These are phyloP conservation scores for Melanocharis versteri DNA, from an alignment of 2,113 vertebrate species.

Conservation along the genomic window DNA sequence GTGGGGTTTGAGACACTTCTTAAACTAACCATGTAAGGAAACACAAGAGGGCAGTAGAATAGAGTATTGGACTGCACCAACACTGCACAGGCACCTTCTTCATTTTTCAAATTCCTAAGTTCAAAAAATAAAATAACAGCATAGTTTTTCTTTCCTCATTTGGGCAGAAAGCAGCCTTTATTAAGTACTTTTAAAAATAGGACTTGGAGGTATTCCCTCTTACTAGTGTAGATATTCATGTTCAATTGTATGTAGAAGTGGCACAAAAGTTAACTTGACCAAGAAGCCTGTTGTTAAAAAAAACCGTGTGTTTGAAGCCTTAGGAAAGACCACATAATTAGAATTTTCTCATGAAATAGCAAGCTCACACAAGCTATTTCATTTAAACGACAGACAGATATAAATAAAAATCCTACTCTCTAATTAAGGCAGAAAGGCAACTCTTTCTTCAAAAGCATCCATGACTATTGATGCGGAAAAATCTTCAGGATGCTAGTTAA, in stretches of 20 bases:
- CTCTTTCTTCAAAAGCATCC: background rate
- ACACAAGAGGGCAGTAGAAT: background rate
- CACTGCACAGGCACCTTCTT: background rate
- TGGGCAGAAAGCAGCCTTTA: background rate
- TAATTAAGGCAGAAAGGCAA: background rate
- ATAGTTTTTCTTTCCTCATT: background rate
- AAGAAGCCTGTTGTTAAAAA: background rate
- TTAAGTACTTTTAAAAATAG: background rate
- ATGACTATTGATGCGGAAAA: background rate
- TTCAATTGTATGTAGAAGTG: background rate
- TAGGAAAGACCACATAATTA: background rate
- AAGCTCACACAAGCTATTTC: background rate
- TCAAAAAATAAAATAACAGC: background rate
- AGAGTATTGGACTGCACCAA: background rate
- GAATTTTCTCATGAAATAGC: background rate
- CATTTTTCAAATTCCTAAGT: background rate
- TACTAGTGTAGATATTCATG: background rate
- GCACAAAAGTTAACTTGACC: background rate
- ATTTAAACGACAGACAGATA: background rate
- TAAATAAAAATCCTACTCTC: background rate
- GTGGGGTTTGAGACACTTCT: background rate
- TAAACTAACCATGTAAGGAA: background rate
- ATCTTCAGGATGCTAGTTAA: background rate
- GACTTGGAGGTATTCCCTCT: background rate
- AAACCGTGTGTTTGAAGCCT: background rate